A percentile compares a stretch with the other conserved stretches of the same genome.
Conservation (phyloP, 1,140 invertebrate species). For the Drosophila malerkotliana region DNA sequence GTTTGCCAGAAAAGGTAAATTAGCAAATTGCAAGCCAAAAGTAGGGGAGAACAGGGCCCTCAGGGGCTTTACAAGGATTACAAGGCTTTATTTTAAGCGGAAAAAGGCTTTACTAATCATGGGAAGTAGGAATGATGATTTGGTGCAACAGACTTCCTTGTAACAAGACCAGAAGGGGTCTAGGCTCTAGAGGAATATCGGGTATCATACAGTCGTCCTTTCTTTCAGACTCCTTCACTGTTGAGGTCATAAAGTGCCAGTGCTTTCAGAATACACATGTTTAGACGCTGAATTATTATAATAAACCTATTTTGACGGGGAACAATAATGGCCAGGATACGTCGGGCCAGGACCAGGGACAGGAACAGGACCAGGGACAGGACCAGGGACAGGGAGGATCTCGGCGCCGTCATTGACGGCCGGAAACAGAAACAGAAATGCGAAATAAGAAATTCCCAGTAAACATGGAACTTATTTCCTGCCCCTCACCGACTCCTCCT, state of each 20-base stretch:
- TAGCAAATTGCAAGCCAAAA: conserved; percentile 10
- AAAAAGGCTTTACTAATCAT: too few relatives aligned
- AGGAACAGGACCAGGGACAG: too few relatives aligned
- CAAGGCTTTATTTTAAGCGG: not conserved
- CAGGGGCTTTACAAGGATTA: not conserved
- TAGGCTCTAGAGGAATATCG: too few relatives aligned
- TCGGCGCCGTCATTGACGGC: conserved; percentile 38
- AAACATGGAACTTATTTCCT: conserved; percentile 45
- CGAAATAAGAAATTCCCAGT: conserved; percentile 59
- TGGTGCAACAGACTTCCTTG: too few relatives aligned
- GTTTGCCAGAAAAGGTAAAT: not conserved
- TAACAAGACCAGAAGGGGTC: too few relatives aligned
- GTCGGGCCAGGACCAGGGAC: not conserved
- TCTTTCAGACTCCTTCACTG: not conserved
- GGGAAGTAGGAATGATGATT: too few relatives aligned
- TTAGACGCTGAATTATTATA: conserved; percentile 75
- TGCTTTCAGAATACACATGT: conserved; percentile 58
- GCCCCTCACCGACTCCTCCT: not conserved
- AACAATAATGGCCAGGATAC: conserved; percentile 20
- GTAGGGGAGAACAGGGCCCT: not conserved
- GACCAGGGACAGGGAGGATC: too few relatives aligned
- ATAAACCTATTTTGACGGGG: conserved; percentile 69
- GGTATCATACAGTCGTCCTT: too few relatives aligned
- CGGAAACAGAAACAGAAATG: conserved; percentile 54
- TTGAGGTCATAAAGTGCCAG: conserved; percentile 23